These are phyloP conservation scores for Cheilosia scutellata DNA, from an alignment of 2,888 invertebrate genomes.

Conservation along the genomic window DNA sequence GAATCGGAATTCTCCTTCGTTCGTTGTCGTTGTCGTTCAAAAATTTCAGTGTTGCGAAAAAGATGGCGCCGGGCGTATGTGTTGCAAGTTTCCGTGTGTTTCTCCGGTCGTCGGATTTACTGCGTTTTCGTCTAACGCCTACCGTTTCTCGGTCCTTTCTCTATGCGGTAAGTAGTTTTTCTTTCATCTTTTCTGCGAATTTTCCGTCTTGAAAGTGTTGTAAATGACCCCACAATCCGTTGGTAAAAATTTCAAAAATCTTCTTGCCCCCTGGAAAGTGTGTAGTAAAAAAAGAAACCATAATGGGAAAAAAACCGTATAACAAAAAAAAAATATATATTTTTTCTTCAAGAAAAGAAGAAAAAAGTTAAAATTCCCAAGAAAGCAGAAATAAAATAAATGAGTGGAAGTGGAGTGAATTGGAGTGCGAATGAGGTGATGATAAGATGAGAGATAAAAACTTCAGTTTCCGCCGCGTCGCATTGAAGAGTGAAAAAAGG, in stretches of 20 bases:
- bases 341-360: conserved; percentile 3
- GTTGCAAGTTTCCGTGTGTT: conserved; percentile 87
- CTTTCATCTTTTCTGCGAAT: conserved; percentile 12
- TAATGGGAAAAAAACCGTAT: conserved; percentile 33
- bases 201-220: conserved; percentile 4
- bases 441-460: conserved; percentile 4
- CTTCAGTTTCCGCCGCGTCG: conserved; percentile 36
- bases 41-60: conserved; percentile 78
- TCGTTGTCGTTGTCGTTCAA: conserved; percentile 32
- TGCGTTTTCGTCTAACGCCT: conserved; percentile 84
- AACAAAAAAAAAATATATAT: conserved; percentile 17
- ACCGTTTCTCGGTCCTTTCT: conserved; percentile 57
- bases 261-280: not conserved
- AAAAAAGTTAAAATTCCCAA: conserved; percentile 13
- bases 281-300: not conserved
- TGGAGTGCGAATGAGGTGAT: conserved; percentile 8
- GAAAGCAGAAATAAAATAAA: conserved; percentile 10
- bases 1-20: conserved; percentile 58
- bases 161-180: conserved; percentile 66
- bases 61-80: conserved; percentile 87
- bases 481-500: conserved; percentile 36
- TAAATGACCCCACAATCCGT: not conserved
- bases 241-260: not conserved
- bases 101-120: conserved; percentile 86
- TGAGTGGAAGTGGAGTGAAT: too few species aligned